Base-by-base conservation (phyloP, 2,797 vertebrate genomes). In the Brachymystax lenok region DNA sequence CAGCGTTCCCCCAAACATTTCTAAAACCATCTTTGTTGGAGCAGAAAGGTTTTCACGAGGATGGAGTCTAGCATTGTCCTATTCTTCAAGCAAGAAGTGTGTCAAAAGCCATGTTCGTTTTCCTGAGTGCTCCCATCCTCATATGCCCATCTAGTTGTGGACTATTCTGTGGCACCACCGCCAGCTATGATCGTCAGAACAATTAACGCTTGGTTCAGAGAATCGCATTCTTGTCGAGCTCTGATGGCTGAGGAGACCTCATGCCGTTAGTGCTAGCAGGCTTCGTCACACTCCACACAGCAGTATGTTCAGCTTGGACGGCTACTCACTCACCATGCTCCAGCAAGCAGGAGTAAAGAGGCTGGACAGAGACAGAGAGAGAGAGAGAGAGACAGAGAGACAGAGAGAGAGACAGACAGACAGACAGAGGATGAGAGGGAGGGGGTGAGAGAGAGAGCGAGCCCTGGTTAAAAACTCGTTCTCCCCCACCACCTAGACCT, bases 401-500 rank as follows among this genome's bases (percentile, higher is more conserved):
- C 1, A 50, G 46, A 12, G 46, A 50, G 12, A 64, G 28, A 64
- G 46, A 52, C 13, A 72, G 24, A 5, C 13, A 52, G 30, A 19
- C 13, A 59, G 24, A 8, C n/a, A 64, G 27, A 5, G 3, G 5
- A 4, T 5, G 10, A 16, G 33, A 69, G 52, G 5, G 33, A 33
- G 5, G 2, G 14, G 21, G 40, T 51, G 33, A 28, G 73, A 40
- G 27, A n/a, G 27, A 35, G 30, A 19, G 19, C 5, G 54, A 17
- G 56, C 17, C 19, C 28, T 69, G 2, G 19, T 14, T 51, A 4
- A 13, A 24, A 54, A 7, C 70, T 24, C 24, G n/a, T 16, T 52
- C 5, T 28, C 30, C 51, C 21, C 56, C 7, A 21, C 80, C 72
- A 79, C 75, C 50, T 67, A 79, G 75, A 76, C 72, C 71, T 84